These are phyloP conservation scores for Gymnosoma rotundatum DNA, from an alignment of 2,888 invertebrate species.

Conservation along the genomic window DNA sequence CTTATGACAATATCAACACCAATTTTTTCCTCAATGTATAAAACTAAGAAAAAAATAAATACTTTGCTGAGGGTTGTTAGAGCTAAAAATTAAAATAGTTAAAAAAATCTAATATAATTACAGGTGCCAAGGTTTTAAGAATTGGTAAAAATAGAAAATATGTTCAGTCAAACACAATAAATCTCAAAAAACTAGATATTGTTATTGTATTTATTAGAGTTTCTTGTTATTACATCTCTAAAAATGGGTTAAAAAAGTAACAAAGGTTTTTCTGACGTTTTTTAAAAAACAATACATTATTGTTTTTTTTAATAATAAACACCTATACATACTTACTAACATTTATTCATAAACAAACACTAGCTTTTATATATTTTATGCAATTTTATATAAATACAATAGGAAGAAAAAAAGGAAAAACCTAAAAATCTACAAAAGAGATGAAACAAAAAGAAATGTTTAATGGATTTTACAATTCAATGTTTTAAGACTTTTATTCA, in stretches of 20 bases:
- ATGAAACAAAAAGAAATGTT: constrained; percentile 45
- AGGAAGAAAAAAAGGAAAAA: not conserved
- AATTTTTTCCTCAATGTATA: no score
- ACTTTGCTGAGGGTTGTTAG: no score
- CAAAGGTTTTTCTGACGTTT: constrained; percentile 23
- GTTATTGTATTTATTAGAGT: not conserved
- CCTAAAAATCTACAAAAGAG: not conserved
- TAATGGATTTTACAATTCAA: constrained; percentile 54
- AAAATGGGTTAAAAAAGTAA: constrained; percentile 35
- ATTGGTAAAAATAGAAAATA: not conserved
- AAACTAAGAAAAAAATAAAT: no score
- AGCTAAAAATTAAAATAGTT: no score
- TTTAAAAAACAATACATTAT: constrained; percentile 7
- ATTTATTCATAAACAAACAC: not conserved
- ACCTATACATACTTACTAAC: no score
- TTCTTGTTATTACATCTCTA: not conserved
- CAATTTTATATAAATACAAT: constrained; percentile 24
- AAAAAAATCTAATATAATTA: no score
- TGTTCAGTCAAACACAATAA: not conserved
- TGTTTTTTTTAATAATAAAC: not conserved
- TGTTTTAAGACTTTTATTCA: constrained; percentile 48
- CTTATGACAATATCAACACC: no score
- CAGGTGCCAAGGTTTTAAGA: no score
- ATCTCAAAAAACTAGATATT: not conserved
- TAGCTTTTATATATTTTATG: constrained; percentile 2